Evolutionary conservation across 1,140 invertebrate genomes (phyloP).

Genomic region (Drosophila virilis): DNA sequence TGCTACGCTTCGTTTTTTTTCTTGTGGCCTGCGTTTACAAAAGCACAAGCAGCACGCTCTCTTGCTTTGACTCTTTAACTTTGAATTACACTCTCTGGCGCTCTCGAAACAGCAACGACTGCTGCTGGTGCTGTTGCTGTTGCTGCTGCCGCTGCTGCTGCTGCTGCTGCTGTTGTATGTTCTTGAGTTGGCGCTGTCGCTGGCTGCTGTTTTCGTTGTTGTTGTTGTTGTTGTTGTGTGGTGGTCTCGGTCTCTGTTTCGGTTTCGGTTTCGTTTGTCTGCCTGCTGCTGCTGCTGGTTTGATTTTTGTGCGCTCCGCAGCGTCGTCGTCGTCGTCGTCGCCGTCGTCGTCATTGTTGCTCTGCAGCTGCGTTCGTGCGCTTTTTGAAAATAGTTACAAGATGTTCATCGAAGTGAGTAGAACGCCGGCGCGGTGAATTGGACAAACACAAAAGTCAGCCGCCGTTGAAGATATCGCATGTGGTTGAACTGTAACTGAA

Average conservation of each 20-base stretch:
- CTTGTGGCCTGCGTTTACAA: constrained; percentile 46
- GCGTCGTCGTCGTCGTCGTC: constrained; percentile 51
- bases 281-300: constrained; percentile 56
- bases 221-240: constrained; percentile 45
- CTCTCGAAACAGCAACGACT: constrained; percentile 24
- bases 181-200: constrained; percentile 32
- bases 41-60: constrained; percentile 48
- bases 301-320: constrained; percentile 66
- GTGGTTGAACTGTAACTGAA: constrained; percentile 50
- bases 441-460: constrained; percentile 51
- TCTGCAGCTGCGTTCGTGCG: constrained; percentile 83
- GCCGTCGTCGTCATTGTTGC: constrained; percentile 55
- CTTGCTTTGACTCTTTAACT: constrained; percentile 44
- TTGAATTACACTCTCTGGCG: constrained; percentile 41
- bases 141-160: background rate
- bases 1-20: constrained; percentile 70
- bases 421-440: constrained; percentile 81
- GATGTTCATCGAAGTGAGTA: constrained; percentile 83
- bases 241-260: constrained; percentile 55
- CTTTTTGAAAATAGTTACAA: constrained; percentile 84
- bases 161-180: constrained; percentile 38
- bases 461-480: constrained; percentile 56
- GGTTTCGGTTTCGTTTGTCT: constrained; percentile 64
- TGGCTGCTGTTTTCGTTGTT: constrained; percentile 34
- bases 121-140: constrained; percentile 23